phyloP scores from a whole-genome alignment of 2,113 vertebrate species.

The Lethenteron reissneri region DNA sequence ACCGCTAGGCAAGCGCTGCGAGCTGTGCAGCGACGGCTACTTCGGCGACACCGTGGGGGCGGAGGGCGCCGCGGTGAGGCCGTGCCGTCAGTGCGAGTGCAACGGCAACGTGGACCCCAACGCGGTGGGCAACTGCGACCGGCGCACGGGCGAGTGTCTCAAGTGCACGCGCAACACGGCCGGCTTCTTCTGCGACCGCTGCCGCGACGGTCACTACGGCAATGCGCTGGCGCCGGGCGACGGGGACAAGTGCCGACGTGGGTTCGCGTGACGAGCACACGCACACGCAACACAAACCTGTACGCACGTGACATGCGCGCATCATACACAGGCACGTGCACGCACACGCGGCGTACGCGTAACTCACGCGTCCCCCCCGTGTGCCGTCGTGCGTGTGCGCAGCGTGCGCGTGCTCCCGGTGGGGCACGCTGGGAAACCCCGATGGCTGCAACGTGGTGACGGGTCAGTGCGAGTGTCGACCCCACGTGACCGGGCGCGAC shows the following conservation, averaged over 20 bases:
- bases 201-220: slow-evolving; percentile 41
- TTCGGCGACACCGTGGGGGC: slow-evolving; percentile 55
- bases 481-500: slow-evolving; percentile 55
- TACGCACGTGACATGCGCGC: too few species aligned
- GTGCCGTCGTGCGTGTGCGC: neutral
- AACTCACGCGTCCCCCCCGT: neutral
- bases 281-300: too few species aligned
- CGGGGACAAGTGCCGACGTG: slow-evolving; percentile 34
- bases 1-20: slow-evolving; percentile 42
- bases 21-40: slow-evolving; percentile 62
- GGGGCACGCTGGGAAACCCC: slow-evolving; percentile 36
- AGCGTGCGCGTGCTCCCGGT: slow-evolving; percentile 56
- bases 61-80: slow-evolving; percentile 23
- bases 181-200: slow-evolving; percentile 37
- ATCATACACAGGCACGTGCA: too few species aligned
- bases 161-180: slow-evolving; percentile 49
- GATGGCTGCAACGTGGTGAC: slow-evolving; percentile 49
- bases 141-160: slow-evolving; percentile 39
- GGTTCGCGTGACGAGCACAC: slow-evolving; percentile 15
- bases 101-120: slow-evolving; percentile 51
- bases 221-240: slow-evolving; percentile 21
- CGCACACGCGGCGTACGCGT: too few species aligned
- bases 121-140: slow-evolving; percentile 49
- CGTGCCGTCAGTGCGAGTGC: slow-evolving; percentile 46
- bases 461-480: slow-evolving; percentile 58